Conservation (phyloP, 2,888 invertebrate species). For the Polyommatus iphigenia region DNA sequence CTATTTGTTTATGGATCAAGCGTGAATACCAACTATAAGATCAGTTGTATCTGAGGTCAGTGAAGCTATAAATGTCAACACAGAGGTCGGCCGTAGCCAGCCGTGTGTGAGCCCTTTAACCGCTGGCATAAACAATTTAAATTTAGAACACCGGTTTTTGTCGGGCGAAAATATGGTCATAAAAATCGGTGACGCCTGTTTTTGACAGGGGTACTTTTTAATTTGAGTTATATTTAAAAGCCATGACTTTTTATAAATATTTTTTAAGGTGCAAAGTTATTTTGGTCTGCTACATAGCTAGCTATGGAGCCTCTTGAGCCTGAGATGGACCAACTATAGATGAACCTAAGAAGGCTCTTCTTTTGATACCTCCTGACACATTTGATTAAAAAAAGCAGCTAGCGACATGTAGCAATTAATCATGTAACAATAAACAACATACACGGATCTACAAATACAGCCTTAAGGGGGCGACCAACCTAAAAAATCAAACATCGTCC, state of each 20-base stretch:
- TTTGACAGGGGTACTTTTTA: neutral
- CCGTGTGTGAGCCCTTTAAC: slow-evolving; percentile 17
- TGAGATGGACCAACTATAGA: too few species aligned
- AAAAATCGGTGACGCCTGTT: neutral
- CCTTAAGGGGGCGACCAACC: too few species aligned
- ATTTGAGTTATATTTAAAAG: neutral
- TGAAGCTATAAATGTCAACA: slow-evolving; percentile 26
- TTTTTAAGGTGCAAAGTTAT: too few species aligned
- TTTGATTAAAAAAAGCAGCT: too few species aligned
- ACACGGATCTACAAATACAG: too few species aligned
- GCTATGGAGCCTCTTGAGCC: too few species aligned
- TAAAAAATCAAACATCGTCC: too few species aligned
- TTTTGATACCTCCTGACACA: too few species aligned
- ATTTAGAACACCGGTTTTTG: neutral
- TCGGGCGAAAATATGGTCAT: neutral
- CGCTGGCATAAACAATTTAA: slow-evolving; percentile 19
- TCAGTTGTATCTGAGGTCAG: neutral
- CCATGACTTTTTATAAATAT: neutral
- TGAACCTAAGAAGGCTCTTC: too few species aligned
- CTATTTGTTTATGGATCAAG: neutral
- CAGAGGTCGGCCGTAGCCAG: slow-evolving; percentile 14
- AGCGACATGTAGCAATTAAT: too few species aligned
- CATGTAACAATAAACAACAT: too few species aligned
- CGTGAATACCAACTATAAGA: neutral
- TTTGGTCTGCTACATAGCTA: too few species aligned